A percentile compares a stretch with the other conserved stretches of the same genome.
Evolutionary conservation across 92 coral and sea anemone genomes (phyloP).

Genomic region (Parazoanthus darwini): DNA sequence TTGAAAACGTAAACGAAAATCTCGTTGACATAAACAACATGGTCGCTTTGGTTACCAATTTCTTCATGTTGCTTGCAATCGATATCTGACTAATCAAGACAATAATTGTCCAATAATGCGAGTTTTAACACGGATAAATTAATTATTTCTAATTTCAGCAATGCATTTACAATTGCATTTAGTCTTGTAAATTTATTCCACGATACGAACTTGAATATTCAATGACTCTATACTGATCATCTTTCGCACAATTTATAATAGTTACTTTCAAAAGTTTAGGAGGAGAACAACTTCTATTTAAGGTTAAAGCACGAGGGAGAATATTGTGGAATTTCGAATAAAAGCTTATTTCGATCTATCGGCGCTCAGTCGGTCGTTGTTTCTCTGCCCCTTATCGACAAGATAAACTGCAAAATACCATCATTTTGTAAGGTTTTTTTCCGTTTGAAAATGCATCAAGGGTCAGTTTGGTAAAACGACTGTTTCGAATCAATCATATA

Average conservation of each 20-base stretch:
- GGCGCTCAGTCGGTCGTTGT: background rate
- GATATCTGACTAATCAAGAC: background rate
- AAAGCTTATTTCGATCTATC: background rate
- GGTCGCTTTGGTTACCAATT: background rate
- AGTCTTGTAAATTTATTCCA: too few relatives aligned
- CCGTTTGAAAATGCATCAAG: background rate
- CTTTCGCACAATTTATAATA: too few relatives aligned
- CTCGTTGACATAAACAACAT: background rate
- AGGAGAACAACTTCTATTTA: too few relatives aligned
- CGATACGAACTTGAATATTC: background rate
- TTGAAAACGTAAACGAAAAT: too few relatives aligned
- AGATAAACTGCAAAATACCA: background rate
- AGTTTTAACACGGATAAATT: background rate
- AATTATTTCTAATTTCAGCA: too few relatives aligned
- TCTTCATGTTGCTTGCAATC: background rate
- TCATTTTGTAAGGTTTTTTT: background rate
- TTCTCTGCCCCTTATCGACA: background rate
- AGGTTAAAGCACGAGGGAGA: background rate
- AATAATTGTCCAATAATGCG: background rate
- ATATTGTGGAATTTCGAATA: background rate
- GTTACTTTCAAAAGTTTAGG: too few relatives aligned
- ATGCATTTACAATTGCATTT: too few relatives aligned
- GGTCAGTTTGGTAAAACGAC: background rate
- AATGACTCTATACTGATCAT: too few relatives aligned
- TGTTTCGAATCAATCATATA: background rate